phyloP scores from a whole-genome alignment of 2,113 vertebrate species.

The Himantopus leucocephalus region DNA sequence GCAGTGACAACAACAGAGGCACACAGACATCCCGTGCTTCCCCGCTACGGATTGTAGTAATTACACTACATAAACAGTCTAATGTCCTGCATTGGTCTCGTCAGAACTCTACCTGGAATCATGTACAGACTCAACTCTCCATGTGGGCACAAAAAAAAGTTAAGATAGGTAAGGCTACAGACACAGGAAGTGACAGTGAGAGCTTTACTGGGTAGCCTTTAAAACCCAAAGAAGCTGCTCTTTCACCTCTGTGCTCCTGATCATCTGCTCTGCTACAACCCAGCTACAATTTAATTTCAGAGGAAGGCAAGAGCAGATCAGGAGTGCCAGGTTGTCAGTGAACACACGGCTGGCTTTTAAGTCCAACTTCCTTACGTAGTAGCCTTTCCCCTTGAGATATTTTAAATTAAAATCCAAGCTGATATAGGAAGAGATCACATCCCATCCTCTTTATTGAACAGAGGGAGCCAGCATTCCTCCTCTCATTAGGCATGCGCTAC shows the following conservation, averaged over 20 bases:
- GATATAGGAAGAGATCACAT: constrained; percentile 31
- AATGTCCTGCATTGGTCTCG: neutral
- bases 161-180: neutral
- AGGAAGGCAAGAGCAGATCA: neutral
- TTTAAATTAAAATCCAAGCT: constrained; percentile 60
- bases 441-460: constrained; percentile 17
- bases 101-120: neutral
- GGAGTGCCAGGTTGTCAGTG: neutral
- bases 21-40: neutral
- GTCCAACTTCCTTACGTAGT: neutral
- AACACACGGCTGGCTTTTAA: neutral
- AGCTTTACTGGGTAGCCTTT: neutral
- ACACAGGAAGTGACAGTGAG: rapidly evolving
- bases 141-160: neutral
- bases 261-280: neutral
- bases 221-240: neutral
- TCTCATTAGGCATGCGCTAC: constrained; percentile 35
- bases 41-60: rapidly evolving
- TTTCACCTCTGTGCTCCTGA: neutral
- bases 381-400: constrained; percentile 1
- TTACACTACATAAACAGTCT: neutral
- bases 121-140: neutral
- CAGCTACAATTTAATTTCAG: constrained; percentile 1
- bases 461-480: neutral
- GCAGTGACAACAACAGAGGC: neutral